A percentile compares a stretch with the other conserved stretches of the same genome.
Evolutionary conservation across 2,888 invertebrate species (phyloP).

Genomic region (Nephrocerus scutellatus): DNA sequence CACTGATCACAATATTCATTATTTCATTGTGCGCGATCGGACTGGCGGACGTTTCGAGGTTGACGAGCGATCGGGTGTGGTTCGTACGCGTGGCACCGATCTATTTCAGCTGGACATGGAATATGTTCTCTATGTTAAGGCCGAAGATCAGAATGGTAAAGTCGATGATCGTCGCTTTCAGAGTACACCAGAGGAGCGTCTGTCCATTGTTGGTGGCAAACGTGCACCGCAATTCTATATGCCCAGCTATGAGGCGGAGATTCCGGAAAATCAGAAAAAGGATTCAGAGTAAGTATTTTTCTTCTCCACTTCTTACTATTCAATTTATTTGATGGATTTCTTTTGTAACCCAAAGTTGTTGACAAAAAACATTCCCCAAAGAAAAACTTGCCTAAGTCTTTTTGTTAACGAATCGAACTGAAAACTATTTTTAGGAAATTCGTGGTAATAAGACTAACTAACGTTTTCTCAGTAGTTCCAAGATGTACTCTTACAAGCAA

Average conservation of each 20-base stretch:
- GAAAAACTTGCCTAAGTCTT: too few relatives aligned
- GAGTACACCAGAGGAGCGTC: constrained; percentile 82
- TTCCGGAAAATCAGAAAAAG: constrained; percentile 94
- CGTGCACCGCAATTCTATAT: constrained; percentile 96
- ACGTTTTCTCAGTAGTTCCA: too few relatives aligned
- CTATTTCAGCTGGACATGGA: constrained; percentile 93
- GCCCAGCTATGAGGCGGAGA: constrained; percentile 89
- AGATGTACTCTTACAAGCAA: too few relatives aligned
- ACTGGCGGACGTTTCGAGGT: constrained; percentile 76
- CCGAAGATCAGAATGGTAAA: constrained; percentile 88
- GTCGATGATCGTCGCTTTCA: constrained; percentile 86
- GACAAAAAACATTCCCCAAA: too few relatives aligned
- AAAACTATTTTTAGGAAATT: too few relatives aligned
- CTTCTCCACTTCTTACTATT: too few relatives aligned
- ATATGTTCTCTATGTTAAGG: constrained; percentile 92
- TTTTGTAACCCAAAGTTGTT: too few relatives aligned
- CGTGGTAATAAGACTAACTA: too few relatives aligned
- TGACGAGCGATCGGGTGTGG: constrained; percentile 86
- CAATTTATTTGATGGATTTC: too few relatives aligned
- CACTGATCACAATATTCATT: constrained; percentile 92
- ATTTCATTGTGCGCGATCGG: constrained; percentile 89
- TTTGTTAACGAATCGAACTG: too few relatives aligned
- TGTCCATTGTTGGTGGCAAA: constrained; percentile 95
- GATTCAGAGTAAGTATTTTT: constrained; percentile 96
- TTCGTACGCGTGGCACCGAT: constrained; percentile 83